These are phyloP conservation scores for Alentia gelatinosa DNA, from an alignment of 2,888 invertebrate genomes.

Conservation along the genomic window DNA sequence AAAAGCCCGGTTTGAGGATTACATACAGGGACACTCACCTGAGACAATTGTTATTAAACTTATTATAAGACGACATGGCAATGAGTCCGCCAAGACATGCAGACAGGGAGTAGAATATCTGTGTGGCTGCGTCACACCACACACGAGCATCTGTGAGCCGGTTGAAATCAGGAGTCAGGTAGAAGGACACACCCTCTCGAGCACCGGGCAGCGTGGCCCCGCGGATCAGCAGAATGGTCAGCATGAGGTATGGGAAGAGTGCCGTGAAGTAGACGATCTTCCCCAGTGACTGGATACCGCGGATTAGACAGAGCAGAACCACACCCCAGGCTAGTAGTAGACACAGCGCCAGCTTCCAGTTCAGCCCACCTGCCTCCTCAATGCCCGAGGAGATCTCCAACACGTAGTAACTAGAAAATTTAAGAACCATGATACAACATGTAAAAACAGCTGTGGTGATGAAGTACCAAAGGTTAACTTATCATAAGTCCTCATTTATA, in stretches of 20 bases:
- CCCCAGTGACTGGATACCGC: conserved; percentile 80
- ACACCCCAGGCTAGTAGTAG: conserved; percentile 78
- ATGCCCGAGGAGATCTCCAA: conserved; percentile 76
- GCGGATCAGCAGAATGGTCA: conserved; percentile 86
- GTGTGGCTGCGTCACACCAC: conserved; percentile 67
- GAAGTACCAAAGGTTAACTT: no score
- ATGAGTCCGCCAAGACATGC: conserved; percentile 71
- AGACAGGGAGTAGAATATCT: conserved; percentile 67
- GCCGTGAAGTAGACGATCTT: conserved; percentile 66
- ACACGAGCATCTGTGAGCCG: conserved; percentile 85
- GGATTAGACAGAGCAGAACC: conserved; percentile 76
- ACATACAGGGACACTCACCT: no score
- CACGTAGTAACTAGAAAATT: conserved; percentile 75
- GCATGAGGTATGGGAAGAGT: conserved; percentile 48
- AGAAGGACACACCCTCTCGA: conserved; percentile 88
- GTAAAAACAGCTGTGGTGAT: neutral
- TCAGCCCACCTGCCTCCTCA: conserved; percentile 75
- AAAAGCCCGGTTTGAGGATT: no score
- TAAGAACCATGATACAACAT: no score
- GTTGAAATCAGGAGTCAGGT: conserved; percentile 89
- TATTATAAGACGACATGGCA: conserved; percentile 71
- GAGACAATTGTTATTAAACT: conserved; percentile 69
- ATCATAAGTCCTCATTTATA: no score
- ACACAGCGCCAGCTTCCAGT: conserved; percentile 75
- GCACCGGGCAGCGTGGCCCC: conserved; percentile 91